phyloP scores from a whole-genome alignment of 2,113 vertebrate species.

The Hassar affinis region DNA sequence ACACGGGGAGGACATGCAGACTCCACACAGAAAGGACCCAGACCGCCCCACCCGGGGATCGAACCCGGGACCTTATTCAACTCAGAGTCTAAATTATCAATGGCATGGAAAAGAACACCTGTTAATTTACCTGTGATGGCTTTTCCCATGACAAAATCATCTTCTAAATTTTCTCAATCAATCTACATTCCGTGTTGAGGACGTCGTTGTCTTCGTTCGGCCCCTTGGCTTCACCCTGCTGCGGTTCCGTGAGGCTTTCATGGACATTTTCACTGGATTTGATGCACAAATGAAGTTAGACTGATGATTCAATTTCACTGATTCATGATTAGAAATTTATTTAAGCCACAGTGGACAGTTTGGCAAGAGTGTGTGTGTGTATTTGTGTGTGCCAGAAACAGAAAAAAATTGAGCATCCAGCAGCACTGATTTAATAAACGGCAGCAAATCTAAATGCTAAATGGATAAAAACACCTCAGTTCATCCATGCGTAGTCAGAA shows the following conservation, averaged over 20 bases:
- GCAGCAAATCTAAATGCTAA: not conserved
- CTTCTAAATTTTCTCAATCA: not conserved
- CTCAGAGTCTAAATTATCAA: not conserved
- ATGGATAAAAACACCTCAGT: not conserved
- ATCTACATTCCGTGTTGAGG: not conserved
- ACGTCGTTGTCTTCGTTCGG: not conserved
- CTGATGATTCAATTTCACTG: not conserved
- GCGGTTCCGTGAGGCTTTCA: not conserved
- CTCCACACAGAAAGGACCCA: no score
- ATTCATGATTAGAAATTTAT: conserved; percentile 20
- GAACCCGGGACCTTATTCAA: no score
- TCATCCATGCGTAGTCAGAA: not conserved
- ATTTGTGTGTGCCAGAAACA: not conserved
- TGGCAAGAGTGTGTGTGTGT: not conserved
- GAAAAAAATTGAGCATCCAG: not conserved
- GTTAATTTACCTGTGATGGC: not conserved
- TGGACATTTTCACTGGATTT: not conserved
- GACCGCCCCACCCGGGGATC: no score
- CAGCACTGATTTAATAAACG: conserved; percentile 23
- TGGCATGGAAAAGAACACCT: not conserved
- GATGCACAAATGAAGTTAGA: not conserved
- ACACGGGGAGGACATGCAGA: no score
- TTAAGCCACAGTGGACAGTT: not conserved
- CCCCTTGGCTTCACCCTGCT: not conserved
- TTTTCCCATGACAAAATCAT: not conserved